A percentile compares a stretch with the other conserved stretches of the same genome.
phyloP scores from a whole-genome alignment of 2,888 invertebrate genomes.

The Calliopum simillimum region DNA sequence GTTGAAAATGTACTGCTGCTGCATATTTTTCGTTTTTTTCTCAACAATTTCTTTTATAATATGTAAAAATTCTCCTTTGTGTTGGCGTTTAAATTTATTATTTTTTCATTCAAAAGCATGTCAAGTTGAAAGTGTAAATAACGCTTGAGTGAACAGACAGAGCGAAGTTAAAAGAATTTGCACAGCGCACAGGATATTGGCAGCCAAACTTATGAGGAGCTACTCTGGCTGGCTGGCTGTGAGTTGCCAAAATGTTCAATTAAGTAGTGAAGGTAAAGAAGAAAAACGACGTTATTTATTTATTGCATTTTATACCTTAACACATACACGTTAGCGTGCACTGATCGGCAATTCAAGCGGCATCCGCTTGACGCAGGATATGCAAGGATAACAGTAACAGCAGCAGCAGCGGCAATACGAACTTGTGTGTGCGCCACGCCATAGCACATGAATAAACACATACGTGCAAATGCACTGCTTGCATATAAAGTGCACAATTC shows the following conservation, averaged over 20 bases:
- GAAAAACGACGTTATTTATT: slow-evolving; percentile 22
- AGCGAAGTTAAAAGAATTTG: background rate
- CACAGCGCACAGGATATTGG: background rate
- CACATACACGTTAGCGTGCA: background rate
- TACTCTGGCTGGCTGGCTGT: too few relatives aligned
- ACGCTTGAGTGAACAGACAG: background rate
- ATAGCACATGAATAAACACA: slow-evolving; percentile 2
- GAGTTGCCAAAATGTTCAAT: slow-evolving; percentile 25
- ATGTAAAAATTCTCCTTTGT: background rate
- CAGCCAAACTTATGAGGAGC: slow-evolving; percentile 25
- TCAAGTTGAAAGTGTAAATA: slow-evolving; percentile 23
- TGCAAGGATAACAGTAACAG: slow-evolving; percentile 7
- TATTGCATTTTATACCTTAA: slow-evolving; percentile 23
- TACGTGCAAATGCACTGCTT: slow-evolving; percentile 18
- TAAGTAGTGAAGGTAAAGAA: background rate
- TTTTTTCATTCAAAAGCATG: slow-evolving; percentile 22
- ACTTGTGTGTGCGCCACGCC: background rate
- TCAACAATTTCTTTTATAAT: background rate
- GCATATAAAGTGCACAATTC: background rate
- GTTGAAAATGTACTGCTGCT: too few relatives aligned
- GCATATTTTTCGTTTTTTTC: background rate
- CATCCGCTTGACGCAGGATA: slow-evolving; percentile 22
- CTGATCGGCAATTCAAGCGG: slow-evolving; percentile 24
- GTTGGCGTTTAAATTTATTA: slow-evolving; percentile 20
- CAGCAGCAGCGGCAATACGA: background rate